These are phyloP conservation scores for Lophius piscatorius DNA, from an alignment of 2,113 vertebrate genomes.

Conservation along the genomic window DNA sequence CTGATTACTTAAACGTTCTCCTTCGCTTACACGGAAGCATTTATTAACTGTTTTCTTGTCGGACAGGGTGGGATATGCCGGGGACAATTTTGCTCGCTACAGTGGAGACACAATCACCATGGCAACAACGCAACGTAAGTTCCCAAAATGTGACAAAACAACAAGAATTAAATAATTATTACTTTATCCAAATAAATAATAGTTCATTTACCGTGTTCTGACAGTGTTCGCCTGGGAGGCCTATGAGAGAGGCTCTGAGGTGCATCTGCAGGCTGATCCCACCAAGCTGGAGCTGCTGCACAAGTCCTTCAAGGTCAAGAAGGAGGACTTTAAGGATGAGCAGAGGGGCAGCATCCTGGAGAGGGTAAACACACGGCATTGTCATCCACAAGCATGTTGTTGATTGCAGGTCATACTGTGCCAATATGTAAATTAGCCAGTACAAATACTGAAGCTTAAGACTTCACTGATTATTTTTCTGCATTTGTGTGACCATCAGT, in stretches of 20 bases:
- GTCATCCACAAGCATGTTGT: background rate
- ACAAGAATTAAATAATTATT: background rate
- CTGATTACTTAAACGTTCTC: background rate
- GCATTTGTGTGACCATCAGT: slow-evolving; percentile 77
- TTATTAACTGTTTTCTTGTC: slow-evolving; percentile 34
- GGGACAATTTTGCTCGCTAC: slow-evolving; percentile 96
- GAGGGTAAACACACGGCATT: slow-evolving; percentile 79
- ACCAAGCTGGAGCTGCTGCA: slow-evolving; percentile 95
- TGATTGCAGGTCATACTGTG: background rate
- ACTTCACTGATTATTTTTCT: background rate
- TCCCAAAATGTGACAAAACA: background rate
- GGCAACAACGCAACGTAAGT: slow-evolving; percentile 97
- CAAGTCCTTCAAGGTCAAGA: slow-evolving; percentile 97
- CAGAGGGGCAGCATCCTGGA: slow-evolving; percentile 95
- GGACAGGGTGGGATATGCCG: slow-evolving; percentile 93
- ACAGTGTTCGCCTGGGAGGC: slow-evolving; percentile 99
- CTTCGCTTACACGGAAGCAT: background rate
- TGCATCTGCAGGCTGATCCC: slow-evolving; percentile 97
- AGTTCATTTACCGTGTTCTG: slow-evolving; percentile 13
- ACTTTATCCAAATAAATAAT: background rate
- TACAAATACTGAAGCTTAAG: background rate
- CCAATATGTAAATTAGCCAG: no score
- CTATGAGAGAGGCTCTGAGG: slow-evolving; percentile 96
- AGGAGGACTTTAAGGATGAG: slow-evolving; percentile 94
- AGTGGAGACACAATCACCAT: slow-evolving; percentile 93